Evolutionary conservation across 2,797 vertebrate genomes (phyloP).

Genomic region (Pipistrellus pygmaeus): DNA sequence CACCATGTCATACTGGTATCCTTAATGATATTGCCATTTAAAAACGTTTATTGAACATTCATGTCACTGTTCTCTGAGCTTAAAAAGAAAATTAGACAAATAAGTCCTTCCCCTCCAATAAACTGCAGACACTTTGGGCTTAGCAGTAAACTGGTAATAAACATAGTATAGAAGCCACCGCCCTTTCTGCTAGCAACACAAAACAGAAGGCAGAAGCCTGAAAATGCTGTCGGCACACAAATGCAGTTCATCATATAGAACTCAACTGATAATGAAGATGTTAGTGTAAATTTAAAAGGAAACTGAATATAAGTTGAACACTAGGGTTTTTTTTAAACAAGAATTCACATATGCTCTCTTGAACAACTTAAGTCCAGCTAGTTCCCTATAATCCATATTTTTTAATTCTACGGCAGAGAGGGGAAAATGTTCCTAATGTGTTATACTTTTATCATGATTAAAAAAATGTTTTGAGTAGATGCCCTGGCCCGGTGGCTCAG

Average conservation of each 20-base stretch:
- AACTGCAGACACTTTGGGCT: background rate
- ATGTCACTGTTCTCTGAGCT: background rate
- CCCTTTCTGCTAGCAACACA: background rate
- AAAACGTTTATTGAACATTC: constrained; percentile 4
- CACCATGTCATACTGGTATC: background rate
- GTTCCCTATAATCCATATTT: background rate
- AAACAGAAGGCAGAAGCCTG: background rate
- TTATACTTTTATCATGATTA: background rate
- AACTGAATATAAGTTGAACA: constrained; percentile 28
- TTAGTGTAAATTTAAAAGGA: constrained; percentile 13
- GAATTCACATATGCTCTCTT: background rate
- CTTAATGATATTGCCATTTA: background rate
- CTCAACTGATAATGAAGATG: background rate
- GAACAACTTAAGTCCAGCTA: background rate
- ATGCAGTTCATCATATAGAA: background rate
- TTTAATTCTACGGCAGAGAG: background rate
- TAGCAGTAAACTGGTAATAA: constrained; percentile 20
- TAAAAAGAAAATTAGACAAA: constrained; percentile 31
- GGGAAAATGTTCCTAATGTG: background rate
- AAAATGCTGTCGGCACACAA: background rate
- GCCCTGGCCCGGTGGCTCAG: background rate
- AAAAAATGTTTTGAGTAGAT: constrained; percentile 6
- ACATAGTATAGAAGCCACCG: background rate
- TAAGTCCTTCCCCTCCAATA: background rate
- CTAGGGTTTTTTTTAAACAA: background rate